phyloP scores from a whole-genome alignment of 1,140 invertebrate species.

The Holotrichia oblita region DNA sequence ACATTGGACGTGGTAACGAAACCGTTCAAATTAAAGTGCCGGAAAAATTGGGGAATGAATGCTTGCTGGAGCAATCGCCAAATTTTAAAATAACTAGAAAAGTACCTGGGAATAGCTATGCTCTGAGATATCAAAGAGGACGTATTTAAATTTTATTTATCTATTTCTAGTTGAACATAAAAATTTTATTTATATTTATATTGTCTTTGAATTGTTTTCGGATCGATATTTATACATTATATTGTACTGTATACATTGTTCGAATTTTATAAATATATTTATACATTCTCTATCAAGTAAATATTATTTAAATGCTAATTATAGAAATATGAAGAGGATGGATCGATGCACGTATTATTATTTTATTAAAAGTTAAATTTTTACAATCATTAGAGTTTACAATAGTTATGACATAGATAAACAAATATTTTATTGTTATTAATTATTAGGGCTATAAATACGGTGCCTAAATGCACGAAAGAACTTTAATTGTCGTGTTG shows the following conservation, averaged over 20 bases:
- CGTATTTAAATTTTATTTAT: background rate
- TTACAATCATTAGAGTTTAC: too few relatives aligned
- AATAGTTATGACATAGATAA: too few relatives aligned
- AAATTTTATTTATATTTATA: slow-evolving; percentile 8
- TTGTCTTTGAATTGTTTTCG: too few relatives aligned
- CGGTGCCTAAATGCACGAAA: too few relatives aligned
- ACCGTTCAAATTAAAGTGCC: slow-evolving; percentile 26
- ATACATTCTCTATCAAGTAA: too few relatives aligned
- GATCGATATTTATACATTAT: background rate
- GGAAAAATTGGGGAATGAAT: background rate
- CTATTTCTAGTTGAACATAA: background rate
- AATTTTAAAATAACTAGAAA: slow-evolving; percentile 7
- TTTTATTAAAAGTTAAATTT: too few relatives aligned
- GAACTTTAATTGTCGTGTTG: too few relatives aligned
- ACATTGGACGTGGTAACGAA: slow-evolving; percentile 45
- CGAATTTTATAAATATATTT: background rate
- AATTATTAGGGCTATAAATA: too few relatives aligned
- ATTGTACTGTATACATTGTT: background rate
- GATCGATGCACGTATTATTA: too few relatives aligned
- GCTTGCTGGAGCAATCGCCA: background rate
- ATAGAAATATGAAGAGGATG: too few relatives aligned
- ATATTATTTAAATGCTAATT: too few relatives aligned
- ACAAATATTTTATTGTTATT: too few relatives aligned
- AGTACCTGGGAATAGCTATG: slow-evolving; percentile 15
- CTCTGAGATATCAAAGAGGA: slow-evolving; percentile 37